These are phyloP conservation scores for Abrostola tripartita DNA, from an alignment of 2,888 invertebrate genomes.

Conservation along the genomic window DNA sequence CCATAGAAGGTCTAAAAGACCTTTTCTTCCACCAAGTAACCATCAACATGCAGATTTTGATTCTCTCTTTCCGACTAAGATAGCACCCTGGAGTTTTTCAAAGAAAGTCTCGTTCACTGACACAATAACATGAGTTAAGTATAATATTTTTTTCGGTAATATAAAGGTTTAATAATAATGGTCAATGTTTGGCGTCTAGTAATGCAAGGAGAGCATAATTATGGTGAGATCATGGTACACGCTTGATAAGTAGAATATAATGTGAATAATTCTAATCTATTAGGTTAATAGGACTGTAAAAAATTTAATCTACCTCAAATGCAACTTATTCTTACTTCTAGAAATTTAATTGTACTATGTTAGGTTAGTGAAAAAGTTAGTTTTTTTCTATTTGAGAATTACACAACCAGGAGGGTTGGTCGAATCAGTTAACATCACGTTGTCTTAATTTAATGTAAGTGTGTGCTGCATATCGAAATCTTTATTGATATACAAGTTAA, in stretches of 20 bases:
- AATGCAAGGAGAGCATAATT: constrained; percentile 69
- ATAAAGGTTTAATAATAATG: constrained; percentile 61
- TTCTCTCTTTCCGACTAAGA: constrained; percentile 4
- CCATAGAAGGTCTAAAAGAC: constrained; percentile 4
- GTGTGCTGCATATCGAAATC: constrained; percentile 83
- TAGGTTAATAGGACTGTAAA: constrained; percentile 88
- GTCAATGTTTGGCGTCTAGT: constrained; percentile 73
- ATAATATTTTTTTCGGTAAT: constrained; percentile 65
- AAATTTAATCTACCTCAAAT: constrained; percentile 88
- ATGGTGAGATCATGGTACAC: constrained; percentile 78
- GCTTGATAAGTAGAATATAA: constrained; percentile 76
- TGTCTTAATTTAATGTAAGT: constrained; percentile 74
- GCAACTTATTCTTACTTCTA: constrained; percentile 85
- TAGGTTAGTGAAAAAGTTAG: constrained; percentile 84
- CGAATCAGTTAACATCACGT: constrained; percentile 64
- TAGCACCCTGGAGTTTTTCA: constrained; percentile 26
- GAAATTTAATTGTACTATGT: constrained; percentile 80
- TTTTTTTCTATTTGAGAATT: constrained; percentile 78
- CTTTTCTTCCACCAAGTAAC: constrained; percentile 11
- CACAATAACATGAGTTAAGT: constrained; percentile 52
- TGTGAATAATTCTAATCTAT: constrained; percentile 86
- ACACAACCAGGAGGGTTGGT: constrained; percentile 70
- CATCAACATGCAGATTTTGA: constrained; percentile 4
- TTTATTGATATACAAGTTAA: constrained; percentile 75
- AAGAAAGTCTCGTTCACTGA: constrained; percentile 50